A percentile compares a stretch with the other conserved stretches of the same genome.
phyloP scores from a whole-genome alignment of 2,888 invertebrate genomes.

The Nomada flava region DNA sequence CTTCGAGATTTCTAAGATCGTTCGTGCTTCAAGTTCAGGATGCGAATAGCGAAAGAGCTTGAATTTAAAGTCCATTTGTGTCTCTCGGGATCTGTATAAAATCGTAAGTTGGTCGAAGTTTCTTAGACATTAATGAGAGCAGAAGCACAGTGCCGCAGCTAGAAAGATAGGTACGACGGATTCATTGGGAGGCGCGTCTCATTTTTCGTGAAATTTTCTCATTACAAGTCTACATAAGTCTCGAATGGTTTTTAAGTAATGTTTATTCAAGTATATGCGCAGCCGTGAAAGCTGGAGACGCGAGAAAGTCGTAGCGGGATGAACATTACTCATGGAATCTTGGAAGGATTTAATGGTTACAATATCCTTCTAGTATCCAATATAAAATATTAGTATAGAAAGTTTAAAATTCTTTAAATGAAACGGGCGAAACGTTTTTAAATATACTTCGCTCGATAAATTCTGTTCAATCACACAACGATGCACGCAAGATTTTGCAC shows the following conservation, averaged over 20 bases:
- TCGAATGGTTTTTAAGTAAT: constrained; percentile 23
- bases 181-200: constrained; percentile 12
- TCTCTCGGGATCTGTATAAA: neutral
- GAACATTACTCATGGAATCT: constrained; percentile 3
- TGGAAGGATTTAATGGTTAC: neutral
- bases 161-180: constrained; percentile 20
- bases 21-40: neutral
- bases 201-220: constrained; percentile 41
- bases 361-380: too few relatives aligned
- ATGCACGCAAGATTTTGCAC: constrained; percentile 4
- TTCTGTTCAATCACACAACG: neutral
- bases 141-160: neutral
- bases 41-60: constrained; percentile 2
- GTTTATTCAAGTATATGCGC: constrained; percentile 10
- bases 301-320: neutral
- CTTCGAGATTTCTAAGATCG: neutral
- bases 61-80: neutral
- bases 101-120: neutral
- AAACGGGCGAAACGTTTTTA: too few relatives aligned
- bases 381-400: too few relatives aligned
- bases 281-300: too few relatives aligned
- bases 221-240: constrained; percentile 20
- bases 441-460: too few relatives aligned
- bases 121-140: constrained; percentile 27
- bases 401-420: too few relatives aligned